Percentiles rank a stretch among this genome's conserved stretches.
These are phyloP conservation scores for Chaetodon trifasciatus DNA, from an alignment of 2,797 vertebrate species.

Conservation along the genomic window DNA sequence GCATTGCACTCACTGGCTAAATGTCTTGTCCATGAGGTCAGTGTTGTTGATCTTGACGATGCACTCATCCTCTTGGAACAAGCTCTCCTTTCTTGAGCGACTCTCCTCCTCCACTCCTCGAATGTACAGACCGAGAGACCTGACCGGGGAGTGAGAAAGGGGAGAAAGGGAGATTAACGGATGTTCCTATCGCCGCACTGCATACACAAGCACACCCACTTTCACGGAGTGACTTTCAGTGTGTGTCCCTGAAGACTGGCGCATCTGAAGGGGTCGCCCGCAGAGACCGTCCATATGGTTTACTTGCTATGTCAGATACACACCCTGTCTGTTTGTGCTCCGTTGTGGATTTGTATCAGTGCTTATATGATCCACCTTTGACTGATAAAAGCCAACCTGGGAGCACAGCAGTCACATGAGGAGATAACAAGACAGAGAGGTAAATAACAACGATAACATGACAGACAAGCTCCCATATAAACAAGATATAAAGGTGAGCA, in stretches of 20 bases:
- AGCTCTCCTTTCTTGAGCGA: slow-evolving; percentile 90
- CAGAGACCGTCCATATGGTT: slow-evolving; percentile 23
- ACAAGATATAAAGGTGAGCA: background rate
- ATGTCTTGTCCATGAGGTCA: slow-evolving; percentile 94
- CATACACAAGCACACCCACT: background rate
- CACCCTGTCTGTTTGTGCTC: background rate
- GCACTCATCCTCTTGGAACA: slow-evolving; percentile 95
- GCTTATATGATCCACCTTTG: background rate
- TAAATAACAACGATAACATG: background rate
- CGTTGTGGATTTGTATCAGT: background rate
- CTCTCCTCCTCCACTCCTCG: slow-evolving; percentile 95
- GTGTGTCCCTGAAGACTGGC: slow-evolving; percentile 1
- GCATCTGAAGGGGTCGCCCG: slow-evolving; percentile 6
- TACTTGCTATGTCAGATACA: background rate
- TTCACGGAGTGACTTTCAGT: slow-evolving; percentile 3
- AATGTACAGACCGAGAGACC: slow-evolving; percentile 93
- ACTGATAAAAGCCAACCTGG: background rate
- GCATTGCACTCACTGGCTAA: slow-evolving; percentile 92
- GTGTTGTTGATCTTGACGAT: slow-evolving; percentile 95
- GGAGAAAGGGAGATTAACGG: background rate
- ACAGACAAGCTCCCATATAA: background rate
- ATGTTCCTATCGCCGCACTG: background rate
- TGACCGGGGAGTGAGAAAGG: slow-evolving; percentile 57
- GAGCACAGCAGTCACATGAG: background rate
- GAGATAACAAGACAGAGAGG: slow-evolving; percentile 1